Base-by-base conservation (phyloP, 2,797 vertebrate genomes). In the Pangasius djambal region DNA sequence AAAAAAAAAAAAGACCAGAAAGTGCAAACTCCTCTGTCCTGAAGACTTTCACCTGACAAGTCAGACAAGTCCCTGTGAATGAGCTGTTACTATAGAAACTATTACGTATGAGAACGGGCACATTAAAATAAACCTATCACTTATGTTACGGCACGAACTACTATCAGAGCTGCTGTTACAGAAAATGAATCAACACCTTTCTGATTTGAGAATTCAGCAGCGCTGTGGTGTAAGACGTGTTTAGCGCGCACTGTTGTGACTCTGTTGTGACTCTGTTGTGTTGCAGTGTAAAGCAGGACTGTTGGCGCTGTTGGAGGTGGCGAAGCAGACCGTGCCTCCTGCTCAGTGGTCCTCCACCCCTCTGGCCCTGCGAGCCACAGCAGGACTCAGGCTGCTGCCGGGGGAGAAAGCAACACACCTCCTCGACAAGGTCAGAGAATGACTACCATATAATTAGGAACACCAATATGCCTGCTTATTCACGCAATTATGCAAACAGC, bases 291-390 rank as follows among this genome's bases (percentile, higher is more conserved):
- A 93, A 2, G 93, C 93, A 2, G 97, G 97, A 61, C 95, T 99
- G 90, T 83, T 94, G 91, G 95, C 97, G 77, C 95, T 99, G 6
- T 91, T 99, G 90, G 94, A 97, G 18, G 93, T 97, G 87, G 98
- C 98, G 0, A 96, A 97, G 93, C 91, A 95, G 77, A 95, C 93
- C 37, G 86, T 99, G 81, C 98, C 97, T 2, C 63, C 92, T 34
- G 90, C 94, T 13, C 84, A 95, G 78, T 98, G 98, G 97, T 95
- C 92, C 83, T 93, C 91, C 48, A 99, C 97, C 31, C 97, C 98
- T 0, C 89, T 99, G 89, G 97, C 98, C 37, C 96, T 99, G 87
- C 97, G 97, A 94, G 98, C 98, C 82, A 99, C 98, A 0, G 98
- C 98, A 13, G 98, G 98, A 13, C 95, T 99, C 40, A 95, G 98